Base-by-base conservation (phyloP, 2,888 invertebrate species). In the Mythimna vitellina region DNA sequence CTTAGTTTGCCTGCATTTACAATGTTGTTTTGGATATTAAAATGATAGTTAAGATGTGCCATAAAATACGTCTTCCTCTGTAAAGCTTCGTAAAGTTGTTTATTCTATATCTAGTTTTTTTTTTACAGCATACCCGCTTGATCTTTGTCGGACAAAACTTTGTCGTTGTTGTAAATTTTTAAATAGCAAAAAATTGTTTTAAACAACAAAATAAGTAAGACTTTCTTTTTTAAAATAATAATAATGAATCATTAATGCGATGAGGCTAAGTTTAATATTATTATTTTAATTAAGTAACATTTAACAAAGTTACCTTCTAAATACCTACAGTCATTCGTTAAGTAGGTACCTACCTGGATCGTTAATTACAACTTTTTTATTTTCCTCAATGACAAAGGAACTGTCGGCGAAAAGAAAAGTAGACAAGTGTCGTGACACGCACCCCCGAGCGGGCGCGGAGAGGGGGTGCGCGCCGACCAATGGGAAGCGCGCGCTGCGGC, bases 341-440 rank as follows among this genome's bases (percentile, higher is more conserved):
- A 91, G 91, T 91, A 88, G 91, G 73, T 93, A 95, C 94, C 93
- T 95, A 95, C 95, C 95, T 96, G 95, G 93, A 93, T 95, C 95
- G 96, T 96, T 96, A 96, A 96, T 96, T 96, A 96, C 93, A 95
- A 96, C 93, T 96, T 96, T 96, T 96, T 96, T 96, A 96, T 96
- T 96, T 96, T 95, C 93, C 94, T 94, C 96, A 96, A 94, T 95
- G 96, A 96, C 96, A 96, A 96, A 96, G 96, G 95, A 96, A 96
- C 95, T 95, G 95, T 95, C 95, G 95, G 93, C 95, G 95, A 95
- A 96, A 96, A 96, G 96, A 96, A 96, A 96, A 96, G 96, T 96
- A 96, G 96, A 95, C 96, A 94, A 96, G 96, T 96, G 96, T 95
- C 96, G 95, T 95, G 95, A 94, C 95, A 94, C 93, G 96, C 95